Percentiles rank a stretch among this genome's conserved stretches.
These are phyloP conservation scores for Aproaerema taeniolella DNA, from an alignment of 2,888 invertebrate species.

Conservation along the genomic window DNA sequence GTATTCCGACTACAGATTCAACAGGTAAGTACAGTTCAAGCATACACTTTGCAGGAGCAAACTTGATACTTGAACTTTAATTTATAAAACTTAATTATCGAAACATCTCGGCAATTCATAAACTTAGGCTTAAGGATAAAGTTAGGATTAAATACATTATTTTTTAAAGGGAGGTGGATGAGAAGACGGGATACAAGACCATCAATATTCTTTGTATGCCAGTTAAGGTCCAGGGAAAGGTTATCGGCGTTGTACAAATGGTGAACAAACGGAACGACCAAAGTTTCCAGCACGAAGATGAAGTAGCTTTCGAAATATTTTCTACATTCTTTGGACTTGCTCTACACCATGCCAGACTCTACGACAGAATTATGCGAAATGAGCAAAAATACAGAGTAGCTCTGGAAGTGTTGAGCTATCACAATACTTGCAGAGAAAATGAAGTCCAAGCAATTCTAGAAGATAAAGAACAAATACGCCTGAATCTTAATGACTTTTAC, in stretches of 20 bases:
- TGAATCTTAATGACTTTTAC: conserved; percentile 78
- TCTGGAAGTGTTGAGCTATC: conserved; percentile 89
- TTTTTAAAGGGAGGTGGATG: conserved; percentile 76
- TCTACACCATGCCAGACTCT: conserved; percentile 89
- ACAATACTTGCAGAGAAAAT: conserved; percentile 86
- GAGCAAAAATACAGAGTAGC: conserved; percentile 91
- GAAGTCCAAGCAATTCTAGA: conserved; percentile 72
- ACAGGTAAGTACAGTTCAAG: conserved; percentile 50
- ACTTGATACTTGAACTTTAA: too few relatives aligned
- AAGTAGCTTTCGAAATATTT: conserved; percentile 89
- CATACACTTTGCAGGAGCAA: too few relatives aligned
- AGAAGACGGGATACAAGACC: conserved; percentile 82
- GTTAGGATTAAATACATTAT: too few relatives aligned
- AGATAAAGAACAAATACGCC: conserved; percentile 24
- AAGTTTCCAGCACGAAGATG: conserved; percentile 81
- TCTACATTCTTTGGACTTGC: conserved; percentile 92
- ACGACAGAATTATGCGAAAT: conserved; percentile 88
- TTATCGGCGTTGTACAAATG: conserved; percentile 94
- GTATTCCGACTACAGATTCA: conserved; percentile 86
- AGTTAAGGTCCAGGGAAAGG: conserved; percentile 85
- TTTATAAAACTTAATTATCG: too few relatives aligned
- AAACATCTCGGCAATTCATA: too few relatives aligned
- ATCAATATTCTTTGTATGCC: conserved; percentile 91
- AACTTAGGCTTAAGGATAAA: too few relatives aligned
- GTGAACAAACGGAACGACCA: conserved; percentile 81